phyloP scores from a whole-genome alignment of 2,797 vertebrate species.

The Uromys caudimaculatus region DNA sequence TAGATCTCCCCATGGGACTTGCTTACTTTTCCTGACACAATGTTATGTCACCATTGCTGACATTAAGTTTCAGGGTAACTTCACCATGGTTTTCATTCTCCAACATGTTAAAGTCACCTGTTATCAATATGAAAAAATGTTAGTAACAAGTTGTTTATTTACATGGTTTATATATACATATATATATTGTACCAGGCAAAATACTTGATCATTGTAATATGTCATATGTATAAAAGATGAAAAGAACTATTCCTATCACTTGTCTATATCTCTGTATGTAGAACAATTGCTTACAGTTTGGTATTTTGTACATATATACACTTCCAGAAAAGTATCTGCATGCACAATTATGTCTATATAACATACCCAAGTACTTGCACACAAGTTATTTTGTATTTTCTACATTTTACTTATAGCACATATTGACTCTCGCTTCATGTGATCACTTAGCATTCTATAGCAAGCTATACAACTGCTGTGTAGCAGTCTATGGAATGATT shows the following conservation, averaged over 20 bases:
- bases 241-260: neutral
- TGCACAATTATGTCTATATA: neutral
- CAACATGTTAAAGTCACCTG: neutral
- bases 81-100: neutral
- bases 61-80: neutral
- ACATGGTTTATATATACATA: neutral
- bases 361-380: neutral
- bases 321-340: conserved; percentile 25
- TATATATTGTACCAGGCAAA: neutral
- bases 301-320: neutral
- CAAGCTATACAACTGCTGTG: conserved; percentile 10
- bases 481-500: neutral
- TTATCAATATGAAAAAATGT: neutral
- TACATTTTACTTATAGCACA: conserved; percentile 24
- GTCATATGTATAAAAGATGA: neutral
- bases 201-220: conserved; percentile 10
- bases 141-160: conserved; percentile 21
- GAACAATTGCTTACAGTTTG: conserved; percentile 3
- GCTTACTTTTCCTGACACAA: neutral
- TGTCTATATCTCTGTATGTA: neutral
- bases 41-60: neutral
- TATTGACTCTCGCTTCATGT: neutral
- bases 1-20: neutral
- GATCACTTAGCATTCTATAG: conserved; percentile 15
- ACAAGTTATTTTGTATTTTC: neutral